These are phyloP conservation scores for Eupithecia subfuscata DNA, from an alignment of 2,888 invertebrate species.

Conservation along the genomic window DNA sequence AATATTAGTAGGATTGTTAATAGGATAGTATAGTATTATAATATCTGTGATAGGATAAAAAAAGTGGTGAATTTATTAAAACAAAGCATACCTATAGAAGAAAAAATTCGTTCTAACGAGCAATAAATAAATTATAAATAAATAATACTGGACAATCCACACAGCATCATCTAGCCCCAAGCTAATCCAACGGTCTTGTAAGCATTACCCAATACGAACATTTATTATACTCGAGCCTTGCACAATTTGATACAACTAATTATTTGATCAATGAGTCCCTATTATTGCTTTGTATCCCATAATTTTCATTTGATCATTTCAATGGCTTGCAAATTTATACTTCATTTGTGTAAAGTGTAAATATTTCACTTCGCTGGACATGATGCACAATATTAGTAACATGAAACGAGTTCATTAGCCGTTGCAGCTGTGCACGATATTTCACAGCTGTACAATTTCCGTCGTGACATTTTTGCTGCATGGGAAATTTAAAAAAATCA, in stretches of 20 bases:
- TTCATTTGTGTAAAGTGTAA: slow-evolving; percentile 42
- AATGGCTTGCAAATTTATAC: slow-evolving; percentile 28
- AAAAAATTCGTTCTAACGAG: background rate
- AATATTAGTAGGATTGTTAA: too few relatives aligned
- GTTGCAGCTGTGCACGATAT: slow-evolving; percentile 72
- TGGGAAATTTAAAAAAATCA: slow-evolving; percentile 61
- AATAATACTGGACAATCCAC: too few relatives aligned
- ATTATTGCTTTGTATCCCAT: slow-evolving; percentile 4
- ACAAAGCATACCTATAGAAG: background rate
- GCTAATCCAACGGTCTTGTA: background rate
- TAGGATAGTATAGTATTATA: too few relatives aligned
- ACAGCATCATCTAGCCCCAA: too few relatives aligned
- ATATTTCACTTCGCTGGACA: slow-evolving; percentile 60
- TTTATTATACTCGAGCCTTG: background rate
- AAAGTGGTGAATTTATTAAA: background rate
- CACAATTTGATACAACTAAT: slow-evolving; percentile 4
- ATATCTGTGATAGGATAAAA: too few relatives aligned
- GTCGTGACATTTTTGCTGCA: slow-evolving; percentile 68
- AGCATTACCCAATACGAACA: background rate
- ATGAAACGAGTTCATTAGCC: slow-evolving; percentile 77
- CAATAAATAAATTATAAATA: too few relatives aligned
- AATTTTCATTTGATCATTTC: slow-evolving; percentile 15
- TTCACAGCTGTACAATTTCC: slow-evolving; percentile 71
- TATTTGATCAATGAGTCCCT: background rate
- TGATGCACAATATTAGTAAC: slow-evolving; percentile 72